Conservation (phyloP, 1,140 invertebrate genomes). For the Camponotus vicinus region DNA sequence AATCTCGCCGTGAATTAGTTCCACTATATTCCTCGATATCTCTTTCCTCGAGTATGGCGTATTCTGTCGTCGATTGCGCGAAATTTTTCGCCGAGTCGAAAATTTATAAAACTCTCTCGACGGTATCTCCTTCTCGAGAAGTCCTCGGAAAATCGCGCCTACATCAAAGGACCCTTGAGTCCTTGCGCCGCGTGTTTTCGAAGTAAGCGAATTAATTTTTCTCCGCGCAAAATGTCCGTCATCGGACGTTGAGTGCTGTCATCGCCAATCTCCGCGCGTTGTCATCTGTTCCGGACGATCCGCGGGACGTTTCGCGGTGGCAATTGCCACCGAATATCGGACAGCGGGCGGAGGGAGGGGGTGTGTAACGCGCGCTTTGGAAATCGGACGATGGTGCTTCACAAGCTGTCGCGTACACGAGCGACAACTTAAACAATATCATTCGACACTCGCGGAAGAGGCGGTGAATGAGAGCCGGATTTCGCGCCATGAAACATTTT, state of each 20-base stretch:
- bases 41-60: too few species aligned
- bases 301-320: slow-evolving; percentile 24
- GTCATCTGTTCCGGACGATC: slow-evolving; percentile 27
- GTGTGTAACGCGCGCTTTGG: slow-evolving; percentile 14
- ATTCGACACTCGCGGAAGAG: slow-evolving; percentile 5
- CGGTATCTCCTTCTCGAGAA: neutral
- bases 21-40: neutral
- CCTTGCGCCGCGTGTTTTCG: neutral
- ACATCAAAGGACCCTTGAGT: neutral
- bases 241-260: slow-evolving; percentile 45
- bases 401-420: slow-evolving; percentile 68
- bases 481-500: slow-evolving; percentile 29
- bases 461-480: neutral
- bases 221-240: neutral
- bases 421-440: slow-evolving; percentile 48
- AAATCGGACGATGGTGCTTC: slow-evolving; percentile 67
- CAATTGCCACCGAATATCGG: slow-evolving; percentile 45
- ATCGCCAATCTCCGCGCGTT: neutral
- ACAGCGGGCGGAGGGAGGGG: neutral
- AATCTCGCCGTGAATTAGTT: neutral
- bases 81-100: neutral
- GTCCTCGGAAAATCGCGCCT: neutral
- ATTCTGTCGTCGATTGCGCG: neutral
- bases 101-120: neutral
- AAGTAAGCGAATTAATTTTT: slow-evolving; percentile 38